Evolutionary conservation across 2,113 vertebrate genomes (phyloP), one percentile per base, ranked within the genome.

Genomic region (Pandion haliaetus): DNA sequence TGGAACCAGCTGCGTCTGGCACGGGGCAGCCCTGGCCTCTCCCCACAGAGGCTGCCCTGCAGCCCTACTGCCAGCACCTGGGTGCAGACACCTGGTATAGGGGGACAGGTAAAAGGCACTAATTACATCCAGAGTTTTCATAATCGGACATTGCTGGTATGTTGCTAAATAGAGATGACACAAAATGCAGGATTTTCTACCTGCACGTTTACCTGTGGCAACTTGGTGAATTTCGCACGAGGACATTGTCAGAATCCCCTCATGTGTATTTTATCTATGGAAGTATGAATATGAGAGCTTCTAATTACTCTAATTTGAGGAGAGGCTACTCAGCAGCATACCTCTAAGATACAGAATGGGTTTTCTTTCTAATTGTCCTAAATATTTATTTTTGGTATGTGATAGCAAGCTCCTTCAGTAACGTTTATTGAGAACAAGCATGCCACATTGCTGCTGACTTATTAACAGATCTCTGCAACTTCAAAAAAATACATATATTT

Each of bases 21-120:
- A 54, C 26, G 52, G 52, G 52, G 52, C 52, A 52, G 36, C 61
- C n/a, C 29, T 6, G 10, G 44, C 34, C 38, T 21, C 61, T 18
- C 49, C 49, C 8, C 32, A 5, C 24, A 45, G 17, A 12, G 50
- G 7, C 25, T 10, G 4, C 38, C 54, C 47, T 12, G 31, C 78
- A 58, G 28, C 28, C 42, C 36, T 3, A 0, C 31, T 42, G 36
- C 14, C 34, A 6, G 2, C 10, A 1, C 17, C 57, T 13, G 42
- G 14, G 8, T 21, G 36, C 0, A 5, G 52, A 7, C 17, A n/a
- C 18, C 31, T 34, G 17, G 9, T n/a, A 44, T 24, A 52, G 49
- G 14, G 26, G n/a, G 26, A 17, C 36, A 38, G 50, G 28, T 72
- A 40, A 61, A 52, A 25, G 36, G 31, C 63, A 36, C 15, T 12